Evolutionary conservation across 1,140 invertebrate species (phyloP), one percentile per base, ranked within the genome.

Genomic region (Lithobius niger): DNA sequence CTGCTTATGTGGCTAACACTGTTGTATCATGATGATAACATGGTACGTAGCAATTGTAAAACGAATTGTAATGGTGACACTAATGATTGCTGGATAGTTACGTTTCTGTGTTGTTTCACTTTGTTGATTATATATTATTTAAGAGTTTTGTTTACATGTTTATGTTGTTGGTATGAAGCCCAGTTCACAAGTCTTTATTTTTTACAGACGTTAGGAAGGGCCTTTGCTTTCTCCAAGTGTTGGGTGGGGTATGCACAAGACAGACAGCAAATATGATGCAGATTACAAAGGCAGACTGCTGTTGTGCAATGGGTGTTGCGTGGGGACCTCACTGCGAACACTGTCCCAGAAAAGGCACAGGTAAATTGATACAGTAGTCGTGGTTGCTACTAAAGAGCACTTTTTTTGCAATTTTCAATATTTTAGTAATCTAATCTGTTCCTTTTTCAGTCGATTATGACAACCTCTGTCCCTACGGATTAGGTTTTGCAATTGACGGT

Each of bases 231-330:
- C 70, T 81, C n/a, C 78, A 83, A 59, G 73, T 86, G 40, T 74
- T 81, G 19, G 78, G 77, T 49, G 84, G 79, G 25, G 76, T 80
- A 51, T 88, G 80, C 64, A 65, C 59, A 16, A 72, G 75, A 0
- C 74, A 65, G 51, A 76, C 63, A 40, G 76, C 71, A 50, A 78
- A 76, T 64, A 67, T 73, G 36, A 74, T 66, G 53, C 74, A 69
- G 62, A 77, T 80, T 10, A 83, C 78, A 0, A 84, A 81, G 64
- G 81, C 82, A 0, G 82, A 85, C 63, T 93, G 89, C 64, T 93
- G 89, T 66, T 89, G 88, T 64, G 84, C 86, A 0, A 82, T 87
- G 74, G 88, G 86, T 24, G 80, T 81, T n/a, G 88, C 88, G 1
- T 92, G 88, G 88, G 88, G 89, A 1, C 76, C 82, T 0, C 73